phyloP scores from a whole-genome alignment of 2,797 vertebrate species.

The Mus minutoides region DNA sequence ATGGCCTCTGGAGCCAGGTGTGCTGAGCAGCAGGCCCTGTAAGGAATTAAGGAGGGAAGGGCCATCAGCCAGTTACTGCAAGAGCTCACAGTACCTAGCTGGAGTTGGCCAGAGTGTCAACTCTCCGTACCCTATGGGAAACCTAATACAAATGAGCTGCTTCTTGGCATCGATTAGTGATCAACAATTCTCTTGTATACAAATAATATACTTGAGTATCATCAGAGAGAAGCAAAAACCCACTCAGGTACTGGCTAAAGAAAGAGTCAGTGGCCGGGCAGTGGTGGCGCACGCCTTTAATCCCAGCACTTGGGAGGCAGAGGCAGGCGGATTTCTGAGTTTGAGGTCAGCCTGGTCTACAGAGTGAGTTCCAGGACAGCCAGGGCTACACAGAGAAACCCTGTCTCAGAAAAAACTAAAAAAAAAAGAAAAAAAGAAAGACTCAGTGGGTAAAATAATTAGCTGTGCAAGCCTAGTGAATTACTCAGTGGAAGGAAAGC shows the following conservation, averaged over 20 bases:
- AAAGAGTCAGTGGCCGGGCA: not conserved
- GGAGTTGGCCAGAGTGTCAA: not conserved
- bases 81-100: not conserved
- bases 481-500: not conserved
- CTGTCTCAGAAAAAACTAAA: no score
- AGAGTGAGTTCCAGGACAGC: no score
- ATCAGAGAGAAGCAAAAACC: not conserved
- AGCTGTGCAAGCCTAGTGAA: not conserved
- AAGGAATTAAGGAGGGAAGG: constrained; percentile 20
- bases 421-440: not conserved
- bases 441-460: not conserved
- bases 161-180: not conserved
- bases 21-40: constrained; percentile 62
- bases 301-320: no score
- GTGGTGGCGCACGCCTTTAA: no score
- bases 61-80: not conserved
- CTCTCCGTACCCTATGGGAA: not conserved
- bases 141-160: not conserved
- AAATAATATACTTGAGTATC: not conserved
- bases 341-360: no score
- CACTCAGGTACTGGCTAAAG: not conserved
- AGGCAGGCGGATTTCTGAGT: no score
- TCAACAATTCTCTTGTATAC: not conserved
- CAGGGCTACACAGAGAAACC: no score
- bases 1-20: constrained; percentile 84